Base-by-base conservation (phyloP, 35 echinoderm and acorn worm species). In the Acanthaster planci region DNA sequence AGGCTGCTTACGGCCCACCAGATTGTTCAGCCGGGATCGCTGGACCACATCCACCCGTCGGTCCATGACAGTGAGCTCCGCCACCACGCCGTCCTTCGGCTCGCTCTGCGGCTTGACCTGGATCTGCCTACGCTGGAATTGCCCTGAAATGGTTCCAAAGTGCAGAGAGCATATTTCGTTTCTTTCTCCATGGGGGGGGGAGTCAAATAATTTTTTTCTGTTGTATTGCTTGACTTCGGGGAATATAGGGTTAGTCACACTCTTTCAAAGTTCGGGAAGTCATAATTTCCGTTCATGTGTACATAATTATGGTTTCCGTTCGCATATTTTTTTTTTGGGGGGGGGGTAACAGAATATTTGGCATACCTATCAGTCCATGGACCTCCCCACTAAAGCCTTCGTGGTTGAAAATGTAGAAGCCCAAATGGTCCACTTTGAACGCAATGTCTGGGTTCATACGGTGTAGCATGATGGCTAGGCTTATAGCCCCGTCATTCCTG, bases 311-410 rank as follows among this genome's bases (percentile, higher is more conserved):
- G n/a, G n/a, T n/a, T n/a, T n/a, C n/a, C n/a, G n/a, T n/a, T n/a
- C n/a, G n/a, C n/a, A n/a, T n/a, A n/a, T n/a, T n/a, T n/a, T n/a
- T n/a, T n/a, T n/a, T n/a, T n/a, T n/a, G n/a, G n/a, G n/a, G n/a
- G n/a, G n/a, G n/a, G n/a, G n/a, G n/a, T n/a, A n/a, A n/a, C n/a
- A n/a, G n/a, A n/a, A n/a, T n/a, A n/a, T n/a, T n/a, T n/a, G n/a
- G n/a, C n/a, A n/a, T 83, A 83, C 81, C 81, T 56, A 83, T 83
- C 7, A 83, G 38, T 14, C 81, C 79, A 81, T 57, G 81, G 0
- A 83, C 81, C 1, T 37, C n/a, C 5, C 19, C 18, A 3, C 29
- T 58, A 12, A 83, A 15, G 8, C 81, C 52, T 12, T 83, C 81
- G 29, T 57, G 51, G n/a, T 64, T 1, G 37, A 38, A 18, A 3